Evolutionary conservation across 2,888 invertebrate species (phyloP), one percentile per base, ranked within the genome.

Genomic region (Pasiphila rectangulata): DNA sequence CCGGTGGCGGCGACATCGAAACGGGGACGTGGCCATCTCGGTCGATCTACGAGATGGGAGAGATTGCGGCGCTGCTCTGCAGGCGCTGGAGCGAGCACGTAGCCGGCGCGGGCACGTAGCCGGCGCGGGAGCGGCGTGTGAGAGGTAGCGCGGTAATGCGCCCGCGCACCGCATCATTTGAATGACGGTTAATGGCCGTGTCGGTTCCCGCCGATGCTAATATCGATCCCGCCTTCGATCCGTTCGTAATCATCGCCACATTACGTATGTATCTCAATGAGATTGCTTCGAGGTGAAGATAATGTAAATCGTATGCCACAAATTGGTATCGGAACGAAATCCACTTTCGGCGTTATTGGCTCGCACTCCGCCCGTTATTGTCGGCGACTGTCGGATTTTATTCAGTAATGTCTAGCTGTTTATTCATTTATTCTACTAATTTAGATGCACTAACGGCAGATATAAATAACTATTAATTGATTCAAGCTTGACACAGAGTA

Each of bases 121-220:
- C 7, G 12, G 13, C 12, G 13, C 6, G 3, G 15, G 29, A 12
- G 27, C 25, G 41, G 2, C 9, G 17, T 4, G 3, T 6, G 29
- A 12, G 27, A 21, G 41, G 2, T 9, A 15, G 5, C 0, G 35
- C 25, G 46, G 25, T 29, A 34, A 52, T 46, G 50, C 46, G 50
- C 51, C 50, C 25, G 37, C 30, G 42, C 32, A 44, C 40, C 25
- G 20, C 24, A 9, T 9, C 57, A 56, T 57, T 54, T 56, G 59
- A 59, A 61, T 56, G 61, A 58, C 51, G 56, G 54, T 46, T 51
- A 56, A 56, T 56, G 51, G 38, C 9, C 39, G 17, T 12, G 19
- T 9, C 23, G 17, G 13, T 12, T 40, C 34, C 17, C 20, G 19
- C 30, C 32, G 46, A 36, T 42, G 29, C 38, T 42, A 48, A 57